Evolutionary conservation across 2,797 vertebrate genomes (phyloP).

Genomic region (Centroberyx gerrardi): DNA sequence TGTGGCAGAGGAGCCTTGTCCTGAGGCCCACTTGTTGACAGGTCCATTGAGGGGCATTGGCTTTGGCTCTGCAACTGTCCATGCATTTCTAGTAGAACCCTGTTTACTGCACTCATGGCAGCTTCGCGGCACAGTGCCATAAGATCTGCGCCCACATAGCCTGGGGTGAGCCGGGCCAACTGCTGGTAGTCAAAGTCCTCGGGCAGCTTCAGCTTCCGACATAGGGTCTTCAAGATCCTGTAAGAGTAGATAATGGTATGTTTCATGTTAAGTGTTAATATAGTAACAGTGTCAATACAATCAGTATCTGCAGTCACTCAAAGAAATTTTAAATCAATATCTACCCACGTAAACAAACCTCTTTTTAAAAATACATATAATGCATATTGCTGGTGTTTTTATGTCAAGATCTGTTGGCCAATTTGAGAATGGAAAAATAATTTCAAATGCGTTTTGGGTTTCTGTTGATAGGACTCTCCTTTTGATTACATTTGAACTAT

Average conservation of each 20-base stretch:
- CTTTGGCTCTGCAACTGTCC: neutral
- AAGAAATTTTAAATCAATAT: too few species aligned
- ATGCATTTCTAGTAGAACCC: constrained; percentile 84
- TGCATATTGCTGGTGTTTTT: too few species aligned
- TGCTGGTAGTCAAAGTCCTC: constrained; percentile 87
- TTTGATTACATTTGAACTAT: too few species aligned
- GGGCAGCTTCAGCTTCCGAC: constrained; percentile 91
- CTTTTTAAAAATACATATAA: too few species aligned
- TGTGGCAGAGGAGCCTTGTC: neutral
- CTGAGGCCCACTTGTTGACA: neutral
- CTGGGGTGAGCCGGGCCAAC: constrained; percentile 92
- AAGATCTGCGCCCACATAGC: constrained; percentile 95
- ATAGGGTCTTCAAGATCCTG: constrained; percentile 94
- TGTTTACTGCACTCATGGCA: constrained; percentile 90
- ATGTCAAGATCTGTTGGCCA: too few species aligned
- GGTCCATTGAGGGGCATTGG: constrained; percentile 5
- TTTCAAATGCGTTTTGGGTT: too few species aligned
- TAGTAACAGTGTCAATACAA: neutral
- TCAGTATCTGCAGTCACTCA: neutral
- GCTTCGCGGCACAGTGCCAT: constrained; percentile 96
- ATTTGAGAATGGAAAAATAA: too few species aligned
- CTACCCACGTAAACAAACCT: too few species aligned
- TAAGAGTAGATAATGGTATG: constrained; percentile 2
- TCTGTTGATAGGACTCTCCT: too few species aligned
- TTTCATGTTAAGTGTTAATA: neutral